Evolutionary conservation across 2,888 invertebrate species (phyloP), one percentile per base, ranked within the genome.

Genomic region (Ametastegia equiseti): DNA sequence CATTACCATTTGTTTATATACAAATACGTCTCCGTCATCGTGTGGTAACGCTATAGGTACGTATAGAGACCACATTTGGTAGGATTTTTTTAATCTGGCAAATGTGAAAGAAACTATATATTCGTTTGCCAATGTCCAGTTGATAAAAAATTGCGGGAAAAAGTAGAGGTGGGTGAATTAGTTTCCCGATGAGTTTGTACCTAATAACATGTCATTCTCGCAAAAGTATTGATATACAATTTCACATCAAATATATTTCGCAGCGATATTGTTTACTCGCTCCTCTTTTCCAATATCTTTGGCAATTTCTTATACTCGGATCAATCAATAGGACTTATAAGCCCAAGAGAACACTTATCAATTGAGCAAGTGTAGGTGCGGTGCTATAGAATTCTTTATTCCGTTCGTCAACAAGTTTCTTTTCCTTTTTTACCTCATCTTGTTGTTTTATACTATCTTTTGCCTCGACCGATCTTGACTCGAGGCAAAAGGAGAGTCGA

Each of bases 1-100:
- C 71, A 71, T 71, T 71, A 47, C 30, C 47, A 71, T 71, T 27
- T 30, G 71, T 47, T 45, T 39, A 39, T 27, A n/a, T 36, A 60
- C 27, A n/a, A n/a, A n/a, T n/a, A n/a, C 27, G 27, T 30, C 13
- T 60, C 30, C 11, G 30, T 13, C 11, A 15, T 60, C 30, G 30
- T 30, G 60, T 15, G 13, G 30, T 60, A 30, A 15, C 15, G 30
- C 11, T 47, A 47, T 57, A 57, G n/a, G 7, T n/a, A 19, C 4
- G 2, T 57, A 57, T 57, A 30, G 1, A 11, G 5, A 60, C 23
- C 4, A 5, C 27, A 7, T 6, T 6, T 27, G 63, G 15, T 15
- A 15, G 0, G 6, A 15, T 63, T 63, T n/a, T n/a, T 33, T 63
- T n/a, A 33, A 63, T 33, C 33, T 2, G 33, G 63, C 33, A 63